Conservation (phyloP, 2,888 invertebrate species). For the Pachycephus smyrnensis region DNA sequence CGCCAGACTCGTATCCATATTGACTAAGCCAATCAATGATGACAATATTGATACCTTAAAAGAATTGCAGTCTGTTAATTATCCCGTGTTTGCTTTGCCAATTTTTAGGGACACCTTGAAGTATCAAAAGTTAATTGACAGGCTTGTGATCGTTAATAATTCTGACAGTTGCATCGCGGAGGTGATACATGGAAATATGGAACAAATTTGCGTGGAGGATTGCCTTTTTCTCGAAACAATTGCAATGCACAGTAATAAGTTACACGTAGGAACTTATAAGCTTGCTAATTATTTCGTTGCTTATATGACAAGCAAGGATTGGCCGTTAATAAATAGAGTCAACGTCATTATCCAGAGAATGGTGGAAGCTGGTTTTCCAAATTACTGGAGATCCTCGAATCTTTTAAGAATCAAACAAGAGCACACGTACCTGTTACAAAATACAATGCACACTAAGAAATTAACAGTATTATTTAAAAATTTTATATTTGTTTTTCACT, state of each 20-base stretch:
- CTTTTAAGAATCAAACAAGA: neutral
- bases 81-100: neutral
- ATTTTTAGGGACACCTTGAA: neutral
- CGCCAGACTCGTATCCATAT: neutral
- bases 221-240: neutral
- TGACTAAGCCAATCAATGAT: neutral
- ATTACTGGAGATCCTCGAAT: neutral
- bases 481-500: neutral
- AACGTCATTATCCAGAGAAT: neutral
- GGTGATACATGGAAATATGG: neutral
- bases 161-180: neutral
- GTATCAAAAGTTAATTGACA: neutral
- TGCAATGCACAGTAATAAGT: neutral
- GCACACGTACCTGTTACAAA: neutral
- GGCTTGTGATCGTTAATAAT: neutral
- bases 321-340: constrained; percentile 5
- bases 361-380: neutral
- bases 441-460: neutral
- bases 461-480: neutral
- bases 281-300: neutral
- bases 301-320: neutral
- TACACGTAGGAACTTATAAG: neutral
- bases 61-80: neutral
- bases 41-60: neutral
- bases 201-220: neutral